Conservation (phyloP, 2,888 invertebrate species). For the Odontomyia ornata region DNA sequence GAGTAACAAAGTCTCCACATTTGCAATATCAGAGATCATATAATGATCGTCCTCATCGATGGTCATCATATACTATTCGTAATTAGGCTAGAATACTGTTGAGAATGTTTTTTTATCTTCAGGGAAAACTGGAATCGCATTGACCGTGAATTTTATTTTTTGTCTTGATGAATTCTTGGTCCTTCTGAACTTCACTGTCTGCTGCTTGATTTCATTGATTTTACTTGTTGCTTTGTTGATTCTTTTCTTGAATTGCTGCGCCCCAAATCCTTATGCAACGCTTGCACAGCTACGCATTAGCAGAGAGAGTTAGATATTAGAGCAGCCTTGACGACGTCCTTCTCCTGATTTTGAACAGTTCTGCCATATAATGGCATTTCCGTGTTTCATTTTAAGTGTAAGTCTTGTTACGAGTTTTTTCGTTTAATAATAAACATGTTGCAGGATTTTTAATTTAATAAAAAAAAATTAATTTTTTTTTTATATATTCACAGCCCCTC, state of each 20-base stretch:
- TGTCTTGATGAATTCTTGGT: background rate
- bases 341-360: background rate
- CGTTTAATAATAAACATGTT: constrained; percentile 23
- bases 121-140: constrained; percentile 6
- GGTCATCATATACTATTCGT: background rate
- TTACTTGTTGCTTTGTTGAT: background rate
- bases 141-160: background rate
- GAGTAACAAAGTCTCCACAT: constrained; percentile 19
- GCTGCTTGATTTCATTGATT: background rate
- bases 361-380: constrained; percentile 1
- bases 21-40: background rate
- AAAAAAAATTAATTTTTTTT: constrained; percentile 15
- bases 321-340: constrained; percentile 2
- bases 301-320: background rate
- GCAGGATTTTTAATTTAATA: no score
- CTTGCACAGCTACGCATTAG: background rate
- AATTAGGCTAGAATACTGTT: constrained; percentile 27
- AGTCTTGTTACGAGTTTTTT: constrained; percentile 22
- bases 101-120: constrained; percentile 1
- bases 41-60: background rate
- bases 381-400: background rate
- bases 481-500: constrained; percentile 37
- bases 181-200: background rate
- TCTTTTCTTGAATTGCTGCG: background rate
- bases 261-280: no score